Base-by-base conservation (phyloP, 2,888 invertebrate genomes). In the Tubulanus polymorphus region DNA sequence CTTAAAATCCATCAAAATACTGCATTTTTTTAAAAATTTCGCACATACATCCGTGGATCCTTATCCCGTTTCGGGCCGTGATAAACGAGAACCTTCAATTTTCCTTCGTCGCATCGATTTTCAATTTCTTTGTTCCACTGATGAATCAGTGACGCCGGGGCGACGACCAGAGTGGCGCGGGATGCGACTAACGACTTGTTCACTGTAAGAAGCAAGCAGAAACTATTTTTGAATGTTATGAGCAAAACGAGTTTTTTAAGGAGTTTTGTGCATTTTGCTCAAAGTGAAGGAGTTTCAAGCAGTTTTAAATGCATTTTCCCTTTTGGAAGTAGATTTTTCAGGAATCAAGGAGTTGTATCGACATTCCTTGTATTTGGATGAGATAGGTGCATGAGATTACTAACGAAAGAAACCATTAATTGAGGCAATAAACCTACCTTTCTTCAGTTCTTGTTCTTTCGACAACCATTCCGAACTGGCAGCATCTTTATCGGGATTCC, bases 101-200 rank as follows among this genome's bases (percentile, higher is more conserved):
- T 71, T 59, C 87, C 85, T 6, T 84, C 72, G 29, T 69, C 62
- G 51, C 77, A 72, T 29, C 88, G 87, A 29, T 82, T 83, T 10
- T 80, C 73, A 8, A 93, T 86, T 79, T 95, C 94, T 15, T 79
- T 82, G 57, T 88, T 86, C 96, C 96, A 97, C 76, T 97, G 96
- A 64, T 87, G 85, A 54, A 96, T 81, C 48, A 97, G 84, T 45
- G 91, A 91, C 2, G 95, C 93, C 0, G 95, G 95, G 70, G 93
- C 93, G 1, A 97, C 85, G 0, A 97, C 88, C n/a, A 97, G 81
- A 2, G 80, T 81, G 2, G 75, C 72, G 37, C 66, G 63, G 2
- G 76, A 75, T 25, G 72, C 68, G 6, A 75, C 61, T 0, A 72
- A 56, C 8, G 64, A 62, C 41, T 65, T 68, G n/a, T 62, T 66